Evolutionary conservation across 2,797 vertebrate species (phyloP), one percentile per base, ranked within the genome.

Genomic region (Lutjanus campechanus): DNA sequence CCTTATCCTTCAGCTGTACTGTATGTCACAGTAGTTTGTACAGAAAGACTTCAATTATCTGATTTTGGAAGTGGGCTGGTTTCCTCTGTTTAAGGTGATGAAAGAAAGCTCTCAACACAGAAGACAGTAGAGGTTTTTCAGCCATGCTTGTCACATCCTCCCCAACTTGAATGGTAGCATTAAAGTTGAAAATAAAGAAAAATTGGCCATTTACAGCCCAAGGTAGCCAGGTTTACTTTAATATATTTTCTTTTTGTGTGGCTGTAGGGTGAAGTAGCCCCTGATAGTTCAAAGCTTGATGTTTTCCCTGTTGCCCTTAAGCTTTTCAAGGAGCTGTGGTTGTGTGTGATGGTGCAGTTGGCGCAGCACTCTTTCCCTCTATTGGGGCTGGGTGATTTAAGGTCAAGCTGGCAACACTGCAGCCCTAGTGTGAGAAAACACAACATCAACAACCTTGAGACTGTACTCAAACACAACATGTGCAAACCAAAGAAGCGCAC

Each of bases 371-470:
- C 40, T 69, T 67, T 74, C 9, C 25, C 53, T 66, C n/a, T 17
- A n/a, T 40, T 63, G 25, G 11, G 10, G 65, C 40, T 19, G 13
- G 50, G 76, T 78, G 46, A 76, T 19, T 59, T 79, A 7, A 73
- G 75, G 77, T 77, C 61, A 77, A 36, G 43, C 17, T 79, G 64
- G 73, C 76, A 63, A n/a, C 0, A 11, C 47, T 63, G 63, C 51
- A 22, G 55, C 66, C 36, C 22, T 44, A 41, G 15, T 70, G 50
- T 67, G 55, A 76, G 47, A 73, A 60, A 78, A 29, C 46, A 62
- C 56, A 73, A 60, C 8, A 75, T 76, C 47, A 63, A 56, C 64
- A 81, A 56, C 83, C 73, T 68, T 80, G 76, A 79, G 73, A 43
- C 41, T 72, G 74, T 50, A 25, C 58, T 64, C 22, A 55, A 80